Conservation (phyloP, 2,888 invertebrate genomes). For the Tiphia femorata region DNA sequence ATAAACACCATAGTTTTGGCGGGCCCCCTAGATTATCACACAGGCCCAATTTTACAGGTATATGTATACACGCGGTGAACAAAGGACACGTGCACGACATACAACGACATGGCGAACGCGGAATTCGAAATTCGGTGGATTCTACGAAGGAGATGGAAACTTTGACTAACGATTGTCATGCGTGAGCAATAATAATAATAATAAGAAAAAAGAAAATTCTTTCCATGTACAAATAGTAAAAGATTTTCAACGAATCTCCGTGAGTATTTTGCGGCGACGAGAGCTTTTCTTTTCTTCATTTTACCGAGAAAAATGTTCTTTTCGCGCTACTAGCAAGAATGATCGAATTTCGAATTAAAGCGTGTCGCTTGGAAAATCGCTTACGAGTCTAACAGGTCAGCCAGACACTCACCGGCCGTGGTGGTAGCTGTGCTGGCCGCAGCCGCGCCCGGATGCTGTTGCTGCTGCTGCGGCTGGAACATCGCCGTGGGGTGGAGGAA, state of each 20-base stretch:
- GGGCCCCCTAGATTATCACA: slow-evolving; percentile 67
- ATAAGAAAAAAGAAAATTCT: no score
- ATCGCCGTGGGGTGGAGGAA: slow-evolving; percentile 70
- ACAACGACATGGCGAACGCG: slow-evolving; percentile 30
- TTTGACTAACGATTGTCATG: no score
- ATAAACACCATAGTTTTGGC: slow-evolving; percentile 45
- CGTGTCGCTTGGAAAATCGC: slow-evolving; percentile 22
- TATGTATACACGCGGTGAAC: slow-evolving; percentile 30
- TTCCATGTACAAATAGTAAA: no score
- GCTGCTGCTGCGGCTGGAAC: slow-evolving; percentile 71
- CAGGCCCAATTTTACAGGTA: slow-evolving; percentile 55
- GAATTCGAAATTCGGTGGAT: slow-evolving; percentile 36
- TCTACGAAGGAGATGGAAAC: not conserved
- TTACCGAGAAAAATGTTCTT: no score
- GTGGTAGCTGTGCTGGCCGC: slow-evolving; percentile 64
- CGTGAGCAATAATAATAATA: no score
- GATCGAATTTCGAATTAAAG: not conserved
- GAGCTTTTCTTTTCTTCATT: no score
- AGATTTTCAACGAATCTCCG: no score
- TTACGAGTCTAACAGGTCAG: slow-evolving; percentile 68
- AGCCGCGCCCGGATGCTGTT: slow-evolving; percentile 62
- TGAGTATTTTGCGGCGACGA: no score
- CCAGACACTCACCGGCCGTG: slow-evolving; percentile 70
- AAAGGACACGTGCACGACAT: slow-evolving; percentile 44
- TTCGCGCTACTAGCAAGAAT: no score